Evolutionary conservation across 2,113 vertebrate genomes (phyloP).

Genomic region (Cyphomyrus discorhynchus): DNA sequence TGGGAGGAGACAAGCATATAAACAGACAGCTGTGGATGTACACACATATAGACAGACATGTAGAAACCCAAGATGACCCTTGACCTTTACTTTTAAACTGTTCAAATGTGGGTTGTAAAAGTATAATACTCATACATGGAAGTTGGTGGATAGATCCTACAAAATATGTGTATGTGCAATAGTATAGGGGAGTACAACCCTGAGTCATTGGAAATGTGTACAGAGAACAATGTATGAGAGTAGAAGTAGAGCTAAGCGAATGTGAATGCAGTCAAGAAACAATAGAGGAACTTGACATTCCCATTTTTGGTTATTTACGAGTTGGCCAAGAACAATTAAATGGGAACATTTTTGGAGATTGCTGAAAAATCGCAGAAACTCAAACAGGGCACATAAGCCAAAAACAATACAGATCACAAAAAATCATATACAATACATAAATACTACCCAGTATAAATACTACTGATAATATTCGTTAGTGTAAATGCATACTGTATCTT

Average conservation of each 20-base stretch:
- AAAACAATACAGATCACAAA: background rate
- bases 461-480: background rate
- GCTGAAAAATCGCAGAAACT: too few species aligned
- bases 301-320: background rate
- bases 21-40: background rate
- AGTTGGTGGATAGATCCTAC: background rate
- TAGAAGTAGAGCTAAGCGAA: background rate
- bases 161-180: background rate
- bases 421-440: background rate
- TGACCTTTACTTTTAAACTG: background rate
- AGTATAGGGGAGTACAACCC: background rate
- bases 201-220: background rate
- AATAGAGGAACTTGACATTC: background rate
- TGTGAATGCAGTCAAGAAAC: background rate
- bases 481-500: background rate
- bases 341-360: background rate
- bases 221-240: background rate
- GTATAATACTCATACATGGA: background rate
- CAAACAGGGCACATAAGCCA: too few species aligned
- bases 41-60: background rate
- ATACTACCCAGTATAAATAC: background rate
- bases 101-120: background rate
- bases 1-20: background rate
- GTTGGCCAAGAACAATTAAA: background rate
- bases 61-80: background rate